Evolutionary conservation across 2,113 vertebrate species (phyloP).

Genomic region (Pterocles burchelli): DNA sequence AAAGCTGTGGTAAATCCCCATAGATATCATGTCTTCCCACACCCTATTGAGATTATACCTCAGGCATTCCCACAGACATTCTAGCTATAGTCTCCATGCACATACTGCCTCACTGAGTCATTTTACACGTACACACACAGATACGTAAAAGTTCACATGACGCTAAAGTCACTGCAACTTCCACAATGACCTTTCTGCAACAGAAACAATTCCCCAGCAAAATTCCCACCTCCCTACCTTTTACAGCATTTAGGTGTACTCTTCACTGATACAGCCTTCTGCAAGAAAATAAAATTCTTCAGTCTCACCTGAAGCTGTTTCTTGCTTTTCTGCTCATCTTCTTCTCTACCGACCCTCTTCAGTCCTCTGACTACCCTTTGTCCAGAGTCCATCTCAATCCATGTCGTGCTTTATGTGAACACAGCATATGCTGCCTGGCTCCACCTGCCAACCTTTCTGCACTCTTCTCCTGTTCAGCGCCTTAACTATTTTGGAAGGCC

Average conservation of each 20-base stretch:
- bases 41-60: not conserved
- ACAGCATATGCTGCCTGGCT: not conserved
- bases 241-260: not conserved
- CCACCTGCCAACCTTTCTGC: not conserved
- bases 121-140: not conserved
- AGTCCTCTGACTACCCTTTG: not conserved
- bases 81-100: not conserved
- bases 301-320: not conserved
- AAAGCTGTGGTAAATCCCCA: not conserved
- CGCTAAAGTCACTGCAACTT: not conserved
- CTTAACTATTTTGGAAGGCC: not conserved
- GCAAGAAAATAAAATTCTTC: not conserved
- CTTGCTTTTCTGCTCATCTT: not conserved
- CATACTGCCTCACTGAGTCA: not conserved
- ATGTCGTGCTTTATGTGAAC: not conserved
- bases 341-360: not conserved
- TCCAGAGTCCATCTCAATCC: not conserved
- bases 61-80: not conserved
- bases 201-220: not conserved
- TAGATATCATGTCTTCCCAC: not conserved
- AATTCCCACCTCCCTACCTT: not conserved
- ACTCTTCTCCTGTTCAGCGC: not conserved
- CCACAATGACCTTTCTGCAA: not conserved
- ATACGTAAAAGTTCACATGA: slow-evolving; percentile 10
- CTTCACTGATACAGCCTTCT: not conserved